A percentile compares a stretch with the other conserved stretches of the same genome.
phyloP scores from a whole-genome alignment of 2,113 vertebrate genomes.

The Spilogale gracilis region DNA sequence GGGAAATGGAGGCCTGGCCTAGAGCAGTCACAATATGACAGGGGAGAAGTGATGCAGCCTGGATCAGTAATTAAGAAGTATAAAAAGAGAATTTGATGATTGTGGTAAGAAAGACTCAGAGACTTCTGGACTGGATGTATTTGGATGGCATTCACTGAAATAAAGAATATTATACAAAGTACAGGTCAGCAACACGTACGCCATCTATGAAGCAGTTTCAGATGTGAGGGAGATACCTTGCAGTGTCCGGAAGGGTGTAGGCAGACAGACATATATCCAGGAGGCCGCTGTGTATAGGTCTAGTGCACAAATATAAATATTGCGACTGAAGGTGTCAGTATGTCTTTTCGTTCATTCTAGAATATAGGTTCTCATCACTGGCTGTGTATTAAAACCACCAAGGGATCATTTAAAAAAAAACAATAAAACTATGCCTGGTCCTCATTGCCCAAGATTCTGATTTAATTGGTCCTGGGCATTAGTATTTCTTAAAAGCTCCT shows the following conservation, averaged over 20 bases:
- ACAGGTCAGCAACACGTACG: neutral
- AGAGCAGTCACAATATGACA: neutral
- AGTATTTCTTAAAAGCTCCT: slow-evolving; percentile 32
- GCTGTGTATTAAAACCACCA: slow-evolving; percentile 45
- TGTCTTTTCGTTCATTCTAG: neutral
- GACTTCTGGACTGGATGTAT: neutral
- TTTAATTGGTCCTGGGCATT: slow-evolving; percentile 37
- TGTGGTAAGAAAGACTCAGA: neutral
- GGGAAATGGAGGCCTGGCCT: neutral
- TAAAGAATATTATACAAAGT: neutral
- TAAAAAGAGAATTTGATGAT: neutral
- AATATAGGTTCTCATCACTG: neutral
- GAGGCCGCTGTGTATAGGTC: neutral
- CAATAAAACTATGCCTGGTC: neutral
- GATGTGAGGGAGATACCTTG: neutral
- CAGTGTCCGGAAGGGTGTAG: neutral
- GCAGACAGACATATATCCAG: neutral
- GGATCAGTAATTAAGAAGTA: neutral
- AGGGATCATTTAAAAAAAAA: neutral
- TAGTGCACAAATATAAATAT: neutral
- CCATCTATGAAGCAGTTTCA: neutral
- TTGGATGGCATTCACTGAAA: slow-evolving; percentile 28
- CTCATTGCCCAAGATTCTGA: neutral
- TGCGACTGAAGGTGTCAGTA: neutral
- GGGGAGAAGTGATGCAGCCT: neutral